Evolutionary conservation across 2,113 vertebrate genomes (phyloP), one percentile per base, ranked within the genome.

Genomic region (Manacus vitellinus): DNA sequence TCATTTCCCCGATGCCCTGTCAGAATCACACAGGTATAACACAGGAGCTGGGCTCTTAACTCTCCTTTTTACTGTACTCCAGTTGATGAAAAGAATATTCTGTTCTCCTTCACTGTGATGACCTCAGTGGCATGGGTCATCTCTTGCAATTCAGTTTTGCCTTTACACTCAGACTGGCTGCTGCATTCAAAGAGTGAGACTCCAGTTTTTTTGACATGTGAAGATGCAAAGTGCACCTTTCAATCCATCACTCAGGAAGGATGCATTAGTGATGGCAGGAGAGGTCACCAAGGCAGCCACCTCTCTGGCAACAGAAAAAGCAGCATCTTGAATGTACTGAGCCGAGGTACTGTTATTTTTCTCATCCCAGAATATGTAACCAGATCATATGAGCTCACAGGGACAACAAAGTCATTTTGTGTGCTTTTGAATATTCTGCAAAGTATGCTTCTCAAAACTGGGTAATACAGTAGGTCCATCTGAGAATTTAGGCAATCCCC

Each of bases 321-420:
- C 65, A 93, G 52, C 84, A 92, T 49, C 88, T 91, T 66, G 37
- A 96, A 35, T 41, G 76, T 85, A 63, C 78, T 68, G 77, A 86
- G 67, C 31, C 4, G 3, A 84, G 77, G 44, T 10, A 39, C 51
- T 49, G 10, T 12, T 44, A 49, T 66, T 76, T 88, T 88, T 85
- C 52, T 73, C 62, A 30, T 21, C 17, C 22, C 4, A 74, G 28
- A 49, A 33, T 30, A 19, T 10, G 24, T 88, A 92, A 72, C 35
- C 52, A 71, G 66, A 54, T 31, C 24, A 0, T 65, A 47, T 41
- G 49, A 72, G 15, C 49, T 61, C 37, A 21, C 39, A 49, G 27
- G 49, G n/a, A n/a, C 49, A 81, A 70, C 71, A 68, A 51, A 58
- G 7, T 37, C 18, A 31, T 47, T 52, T 37, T 76, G 72, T 44